phyloP scores from a whole-genome alignment of 2,113 vertebrate species.

The Xyrauchen texanus region DNA sequence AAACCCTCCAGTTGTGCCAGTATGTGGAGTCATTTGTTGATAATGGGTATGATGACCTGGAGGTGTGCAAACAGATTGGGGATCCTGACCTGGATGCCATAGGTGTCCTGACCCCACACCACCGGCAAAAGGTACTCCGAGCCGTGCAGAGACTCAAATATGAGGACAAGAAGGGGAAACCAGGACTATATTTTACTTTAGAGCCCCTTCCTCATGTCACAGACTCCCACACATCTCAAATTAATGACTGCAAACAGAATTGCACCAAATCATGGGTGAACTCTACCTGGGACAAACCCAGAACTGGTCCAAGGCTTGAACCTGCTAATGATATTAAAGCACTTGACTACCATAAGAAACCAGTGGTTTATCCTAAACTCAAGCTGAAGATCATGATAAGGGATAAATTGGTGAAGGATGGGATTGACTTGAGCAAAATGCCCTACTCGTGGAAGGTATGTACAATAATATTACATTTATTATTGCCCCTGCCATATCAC shows the following conservation, averaged over 20 bases:
- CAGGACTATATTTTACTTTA: conserved; percentile 90
- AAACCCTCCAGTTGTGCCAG: conserved; percentile 85
- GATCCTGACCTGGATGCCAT: conserved; percentile 95
- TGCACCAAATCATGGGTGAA: conserved; percentile 46
- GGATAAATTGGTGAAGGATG: conserved; percentile 91
- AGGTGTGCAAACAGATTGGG: conserved; percentile 97
- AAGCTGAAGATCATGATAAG: conserved; percentile 94
- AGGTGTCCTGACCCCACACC: conserved; percentile 82
- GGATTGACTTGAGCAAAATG: conserved; percentile 86
- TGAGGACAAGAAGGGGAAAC: conserved; percentile 75
- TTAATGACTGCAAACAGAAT: conserved; percentile 52
- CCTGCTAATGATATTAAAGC: conserved; percentile 57
- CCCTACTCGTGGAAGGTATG: conserved; percentile 92
- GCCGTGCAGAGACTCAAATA: conserved; percentile 84
- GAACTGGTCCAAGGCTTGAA: conserved; percentile 47
- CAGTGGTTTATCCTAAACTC: conserved; percentile 84
- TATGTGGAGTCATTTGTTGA: conserved; percentile 94
- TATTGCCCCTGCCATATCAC: not conserved
- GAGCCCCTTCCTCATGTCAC: conserved; percentile 76
- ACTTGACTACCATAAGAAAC: conserved; percentile 69
- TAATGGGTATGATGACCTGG: conserved; percentile 96
- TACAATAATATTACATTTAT: not conserved
- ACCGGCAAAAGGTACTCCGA: conserved; percentile 84
- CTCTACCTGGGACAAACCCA: conserved; percentile 24
- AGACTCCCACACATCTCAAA: conserved; percentile 55